phyloP scores from a whole-genome alignment of 2,113 vertebrate species.

The Lepus timidus region DNA sequence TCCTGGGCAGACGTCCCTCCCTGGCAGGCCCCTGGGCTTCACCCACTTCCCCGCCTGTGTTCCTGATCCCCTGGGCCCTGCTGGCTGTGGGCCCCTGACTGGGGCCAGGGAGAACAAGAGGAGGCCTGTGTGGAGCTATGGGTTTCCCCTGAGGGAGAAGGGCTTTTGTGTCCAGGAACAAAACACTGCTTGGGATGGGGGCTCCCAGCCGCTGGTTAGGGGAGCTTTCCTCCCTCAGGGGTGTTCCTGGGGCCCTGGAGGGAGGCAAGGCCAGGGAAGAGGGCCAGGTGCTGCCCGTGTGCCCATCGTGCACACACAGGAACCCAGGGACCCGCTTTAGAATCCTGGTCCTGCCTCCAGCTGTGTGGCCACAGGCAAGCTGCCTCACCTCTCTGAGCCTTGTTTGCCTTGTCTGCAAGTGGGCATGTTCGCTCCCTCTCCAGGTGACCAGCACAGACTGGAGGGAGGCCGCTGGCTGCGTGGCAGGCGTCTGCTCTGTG shows the following conservation, averaged over 20 bases:
- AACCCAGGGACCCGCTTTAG: no score
- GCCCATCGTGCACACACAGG: neutral
- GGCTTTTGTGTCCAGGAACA: constrained; percentile 68
- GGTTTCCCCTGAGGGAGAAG: constrained; percentile 62
- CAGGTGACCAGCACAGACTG: neutral
- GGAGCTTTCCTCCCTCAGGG: neutral
- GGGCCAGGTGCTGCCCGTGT: neutral
- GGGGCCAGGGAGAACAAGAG: constrained; percentile 73
- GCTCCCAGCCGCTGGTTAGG: neutral
- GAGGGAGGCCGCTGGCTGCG: neutral
- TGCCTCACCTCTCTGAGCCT: neutral
- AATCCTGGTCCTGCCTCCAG: neutral
- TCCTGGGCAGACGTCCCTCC: neutral
- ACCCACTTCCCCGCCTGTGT: neutral
- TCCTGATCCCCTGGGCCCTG: constrained; percentile 43
- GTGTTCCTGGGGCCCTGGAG: constrained; percentile 9
- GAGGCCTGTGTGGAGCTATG: constrained; percentile 50
- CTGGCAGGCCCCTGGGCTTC: constrained; percentile 41
- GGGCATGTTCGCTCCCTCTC: neutral
- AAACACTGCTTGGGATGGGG: constrained; percentile 42
- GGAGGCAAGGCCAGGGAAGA: neutral
- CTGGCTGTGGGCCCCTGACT: constrained; percentile 60
- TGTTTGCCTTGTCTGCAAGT: neutral
- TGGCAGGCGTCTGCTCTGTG: neutral
- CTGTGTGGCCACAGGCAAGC: neutral